A percentile compares a stretch with the other conserved stretches of the same genome.
phyloP scores from a whole-genome alignment of 2,797 vertebrate species.

The Poeciliopsis presidionis region DNA sequence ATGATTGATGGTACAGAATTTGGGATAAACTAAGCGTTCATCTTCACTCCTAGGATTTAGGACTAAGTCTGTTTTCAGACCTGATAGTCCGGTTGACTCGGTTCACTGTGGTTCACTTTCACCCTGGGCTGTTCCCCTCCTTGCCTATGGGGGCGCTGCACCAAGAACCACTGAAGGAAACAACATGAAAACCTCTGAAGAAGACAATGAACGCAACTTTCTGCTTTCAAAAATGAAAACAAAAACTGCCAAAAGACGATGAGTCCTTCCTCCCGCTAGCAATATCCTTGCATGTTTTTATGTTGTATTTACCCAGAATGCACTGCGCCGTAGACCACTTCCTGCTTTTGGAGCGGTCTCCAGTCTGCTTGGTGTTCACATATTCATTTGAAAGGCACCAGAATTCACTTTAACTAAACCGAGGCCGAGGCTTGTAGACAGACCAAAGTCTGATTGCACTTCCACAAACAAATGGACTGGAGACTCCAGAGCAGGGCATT shows the following conservation, averaged over 20 bases:
- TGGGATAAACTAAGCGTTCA: constrained; percentile 27
- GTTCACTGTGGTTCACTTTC: neutral
- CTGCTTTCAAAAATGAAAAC: neutral
- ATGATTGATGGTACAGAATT: neutral
- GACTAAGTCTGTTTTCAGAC: neutral
- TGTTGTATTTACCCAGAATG: neutral
- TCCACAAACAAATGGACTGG: neutral
- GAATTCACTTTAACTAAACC: no score
- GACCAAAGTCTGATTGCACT: neutral
- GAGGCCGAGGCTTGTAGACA: no score
- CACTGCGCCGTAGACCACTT: neutral
- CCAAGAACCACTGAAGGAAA: neutral
- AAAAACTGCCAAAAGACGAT: neutral
- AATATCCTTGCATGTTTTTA: no score
- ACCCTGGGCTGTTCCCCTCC: neutral
- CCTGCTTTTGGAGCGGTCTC: neutral
- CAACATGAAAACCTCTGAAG: neutral
- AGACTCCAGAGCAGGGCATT: no score
- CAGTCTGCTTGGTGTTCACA: neutral
- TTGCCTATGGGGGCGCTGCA: neutral
- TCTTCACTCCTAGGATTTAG: constrained; percentile 33
- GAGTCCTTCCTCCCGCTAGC: neutral
- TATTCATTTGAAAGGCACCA: no score
- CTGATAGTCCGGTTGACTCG: neutral
- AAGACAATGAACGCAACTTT: neutral